A percentile compares a stretch with the other conserved stretches of the same genome.
These are phyloP conservation scores for Nebria salina DNA, from an alignment of 2,888 invertebrate species.

Conservation along the genomic window DNA sequence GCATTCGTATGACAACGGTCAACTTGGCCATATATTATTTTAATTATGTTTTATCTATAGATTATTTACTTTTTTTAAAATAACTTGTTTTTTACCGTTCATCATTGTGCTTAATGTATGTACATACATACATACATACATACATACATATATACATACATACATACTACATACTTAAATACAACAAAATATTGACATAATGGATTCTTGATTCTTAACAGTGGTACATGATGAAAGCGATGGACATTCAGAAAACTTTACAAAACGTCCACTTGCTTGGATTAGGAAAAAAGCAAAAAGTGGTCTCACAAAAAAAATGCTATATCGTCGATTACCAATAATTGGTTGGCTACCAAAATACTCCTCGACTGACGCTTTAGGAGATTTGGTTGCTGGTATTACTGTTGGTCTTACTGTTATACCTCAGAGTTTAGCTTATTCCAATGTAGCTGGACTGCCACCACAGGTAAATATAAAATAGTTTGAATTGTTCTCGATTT, in stretches of 20 bases:
- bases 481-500: not conserved
- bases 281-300: conserved; percentile 62
- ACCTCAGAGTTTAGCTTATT: conserved; percentile 87
- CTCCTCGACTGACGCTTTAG: conserved; percentile 75
- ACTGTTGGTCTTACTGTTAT: conserved; percentile 94
- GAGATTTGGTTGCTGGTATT: conserved; percentile 90
- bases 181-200: not conserved
- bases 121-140: too few species aligned
- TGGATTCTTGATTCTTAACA: not conserved
- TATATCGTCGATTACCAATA: conserved; percentile 79
- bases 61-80: too few species aligned
- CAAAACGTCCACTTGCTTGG: conserved; percentile 54
- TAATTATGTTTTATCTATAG: too few species aligned
- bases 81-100: too few species aligned
- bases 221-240: conserved; percentile 35
- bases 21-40: too few species aligned
- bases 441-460: conserved; percentile 81
- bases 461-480: conserved; percentile 65
- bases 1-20: too few species aligned
- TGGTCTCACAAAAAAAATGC: conserved; percentile 73
- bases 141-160: too few species aligned
- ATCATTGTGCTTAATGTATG: too few species aligned
- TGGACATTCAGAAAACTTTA: conserved; percentile 49
- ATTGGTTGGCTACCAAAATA: conserved; percentile 83
- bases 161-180: too few species aligned